Evolutionary conservation across 2,113 vertebrate genomes (phyloP).

Genomic region (Labrus mixtus): DNA sequence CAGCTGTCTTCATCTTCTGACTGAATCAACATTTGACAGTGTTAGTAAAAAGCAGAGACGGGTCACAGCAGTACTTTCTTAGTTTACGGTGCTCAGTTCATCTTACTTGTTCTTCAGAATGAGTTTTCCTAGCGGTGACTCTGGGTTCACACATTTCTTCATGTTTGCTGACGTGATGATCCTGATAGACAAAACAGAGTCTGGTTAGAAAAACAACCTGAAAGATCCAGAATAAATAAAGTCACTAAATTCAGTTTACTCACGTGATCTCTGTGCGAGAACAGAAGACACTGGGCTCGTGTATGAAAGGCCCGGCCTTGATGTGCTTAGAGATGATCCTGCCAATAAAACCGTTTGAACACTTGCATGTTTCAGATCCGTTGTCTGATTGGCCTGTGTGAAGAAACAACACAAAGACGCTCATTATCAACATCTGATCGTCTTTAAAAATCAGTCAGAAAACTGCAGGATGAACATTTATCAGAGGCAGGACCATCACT

Average conservation of each 20-base stretch:
- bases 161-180: background rate
- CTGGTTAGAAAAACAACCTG: background rate
- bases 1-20: background rate
- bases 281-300: background rate
- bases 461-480: too few species aligned
- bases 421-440: background rate
- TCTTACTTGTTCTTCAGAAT: slow-evolving; percentile 29
- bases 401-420: background rate
- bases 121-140: slow-evolving; percentile 7
- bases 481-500: too few species aligned
- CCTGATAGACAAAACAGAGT: slow-evolving; percentile 5
- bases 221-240: background rate
- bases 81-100: background rate
- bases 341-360: background rate
- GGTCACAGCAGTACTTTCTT: background rate
- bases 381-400: background rate
- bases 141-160: slow-evolving; percentile 28
- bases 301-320: background rate
- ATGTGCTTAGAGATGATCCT: background rate
- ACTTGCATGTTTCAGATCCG: background rate
- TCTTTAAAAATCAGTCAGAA: background rate
- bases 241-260: background rate
- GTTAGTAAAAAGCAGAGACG: background rate
- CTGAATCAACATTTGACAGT: slow-evolving; percentile 27
- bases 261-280: slow-evolving; percentile 3